Base-by-base conservation (phyloP, 2,888 invertebrate genomes). In the Crioceris asparagi region DNA sequence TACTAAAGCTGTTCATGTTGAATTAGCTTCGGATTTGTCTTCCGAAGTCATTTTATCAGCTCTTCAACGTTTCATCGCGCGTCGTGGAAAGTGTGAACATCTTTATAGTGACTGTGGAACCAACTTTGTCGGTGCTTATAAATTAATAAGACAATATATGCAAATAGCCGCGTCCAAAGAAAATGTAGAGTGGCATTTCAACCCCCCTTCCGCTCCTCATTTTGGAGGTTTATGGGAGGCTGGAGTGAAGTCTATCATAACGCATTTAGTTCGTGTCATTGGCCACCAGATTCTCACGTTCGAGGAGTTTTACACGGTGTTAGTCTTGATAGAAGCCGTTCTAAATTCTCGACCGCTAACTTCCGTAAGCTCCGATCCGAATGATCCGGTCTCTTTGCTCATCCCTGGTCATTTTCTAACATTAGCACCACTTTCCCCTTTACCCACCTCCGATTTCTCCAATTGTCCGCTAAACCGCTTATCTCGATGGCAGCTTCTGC, bases 181-280 rank as follows among this genome's bases (percentile, higher is more conserved):
- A n/a, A n/a, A n/a, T n/a, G n/a, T n/a, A n/a, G n/a, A n/a, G n/a
- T n/a, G n/a, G n/a, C n/a, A n/a, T 27, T 61, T 56, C 35, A 56
- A 46, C 35, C 56, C 57, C 3, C 50, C 58, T 5, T 18, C 34
- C 19, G 40, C 49, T 10, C 56, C 55, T 2, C 49, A 57, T 36
- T 52, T 54, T 27, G 57, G 56, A 1, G 59, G 58, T 5, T 27
- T 56, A 4, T 54, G 52, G 52, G 57, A 60, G 30, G 44, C 50
- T 7, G 51, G 49, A 7, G 44, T 59, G 1, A 54, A 53, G 35
- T 47, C 48, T 1, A 39, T 49, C 0, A 60, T 60, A 43, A 37
- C 31, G 27, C 55, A 54, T 35, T 29, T 58, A 17, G 32, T 32
- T 10, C 39, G 50, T 8, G 37, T 53, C 3, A 35, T 53, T 6